phyloP scores from a whole-genome alignment of 1,140 invertebrate genomes.

The Metaphire vulgaris region DNA sequence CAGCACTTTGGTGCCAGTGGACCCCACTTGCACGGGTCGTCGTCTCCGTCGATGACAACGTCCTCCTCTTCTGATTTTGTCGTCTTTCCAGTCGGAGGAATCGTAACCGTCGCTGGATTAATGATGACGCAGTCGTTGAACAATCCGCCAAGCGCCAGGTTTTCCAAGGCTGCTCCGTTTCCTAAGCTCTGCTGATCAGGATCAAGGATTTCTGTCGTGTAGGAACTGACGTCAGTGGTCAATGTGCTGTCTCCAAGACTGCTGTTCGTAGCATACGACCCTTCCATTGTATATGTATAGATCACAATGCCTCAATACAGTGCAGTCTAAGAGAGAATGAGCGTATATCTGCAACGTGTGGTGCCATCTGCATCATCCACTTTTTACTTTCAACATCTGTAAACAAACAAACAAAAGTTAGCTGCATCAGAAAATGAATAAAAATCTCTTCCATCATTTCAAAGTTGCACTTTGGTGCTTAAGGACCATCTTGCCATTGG shows the following conservation, averaged over 20 bases:
- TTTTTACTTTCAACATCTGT: no score
- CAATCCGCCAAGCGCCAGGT: not conserved
- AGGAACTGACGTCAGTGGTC: not conserved
- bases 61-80: not conserved
- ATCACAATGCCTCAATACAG: no score
- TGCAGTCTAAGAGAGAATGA: no score
- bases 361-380: no score
- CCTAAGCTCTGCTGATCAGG: not conserved
- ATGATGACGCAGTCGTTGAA: not conserved
- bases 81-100: not conserved
- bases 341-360: no score
- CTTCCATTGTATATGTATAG: not conserved
- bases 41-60: not conserved
- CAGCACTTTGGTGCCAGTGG: conserved; percentile 33
- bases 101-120: not conserved
- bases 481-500: no score
- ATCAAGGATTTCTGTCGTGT: not conserved
- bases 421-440: no score
- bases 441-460: no score
- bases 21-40: conserved; percentile 39
- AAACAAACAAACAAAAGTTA: no score
- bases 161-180: no score
- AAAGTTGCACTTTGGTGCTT: no score
- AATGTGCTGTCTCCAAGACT: not conserved
- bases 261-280: not conserved